These are phyloP conservation scores for Smittia sp. DNA, from an alignment of 2,888 invertebrate species.

Conservation along the genomic window DNA sequence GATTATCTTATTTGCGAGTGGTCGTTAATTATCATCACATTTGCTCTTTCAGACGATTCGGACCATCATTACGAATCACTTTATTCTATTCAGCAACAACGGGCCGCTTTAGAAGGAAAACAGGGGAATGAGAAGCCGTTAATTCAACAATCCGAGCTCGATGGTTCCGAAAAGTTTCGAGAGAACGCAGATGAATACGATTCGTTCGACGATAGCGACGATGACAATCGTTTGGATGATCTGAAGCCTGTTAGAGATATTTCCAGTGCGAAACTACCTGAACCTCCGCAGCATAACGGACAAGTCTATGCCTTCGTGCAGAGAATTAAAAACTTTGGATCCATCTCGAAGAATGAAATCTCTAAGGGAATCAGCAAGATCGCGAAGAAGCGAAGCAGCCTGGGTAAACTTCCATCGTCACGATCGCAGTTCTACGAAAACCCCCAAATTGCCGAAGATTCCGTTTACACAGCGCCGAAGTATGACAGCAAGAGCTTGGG, in stretches of 20 bases:
- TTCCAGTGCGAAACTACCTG: slow-evolving; percentile 58
- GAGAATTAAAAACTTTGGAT: slow-evolving; percentile 64
- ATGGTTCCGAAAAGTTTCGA: slow-evolving; percentile 42
- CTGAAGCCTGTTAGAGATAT: slow-evolving; percentile 51
- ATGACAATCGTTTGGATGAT: slow-evolving; percentile 58
- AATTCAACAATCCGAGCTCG: slow-evolving; percentile 15
- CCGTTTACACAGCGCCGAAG: slow-evolving; percentile 49
- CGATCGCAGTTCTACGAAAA: slow-evolving; percentile 31
- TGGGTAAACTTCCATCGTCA: background rate
- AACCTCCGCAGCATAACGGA: slow-evolving; percentile 58
- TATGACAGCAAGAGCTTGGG: slow-evolving; percentile 55
- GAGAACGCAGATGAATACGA: slow-evolving; percentile 64
- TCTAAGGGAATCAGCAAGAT: slow-evolving; percentile 53
- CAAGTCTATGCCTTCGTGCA: slow-evolving; percentile 68
- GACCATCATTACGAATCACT: slow-evolving; percentile 71
- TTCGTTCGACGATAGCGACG: slow-evolving; percentile 71
- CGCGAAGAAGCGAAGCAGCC: slow-evolving; percentile 38
- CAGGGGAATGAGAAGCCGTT: slow-evolving; percentile 31
- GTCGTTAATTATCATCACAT: slow-evolving; percentile 36
- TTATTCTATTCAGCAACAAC: slow-evolving; percentile 46
- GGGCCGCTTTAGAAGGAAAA: slow-evolving; percentile 26
- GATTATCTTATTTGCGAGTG: slow-evolving; percentile 35
- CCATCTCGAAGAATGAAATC: slow-evolving; percentile 57
- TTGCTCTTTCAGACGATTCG: slow-evolving; percentile 59
- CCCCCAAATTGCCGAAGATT: background rate